These are phyloP conservation scores for Mus pahari DNA, from an alignment of 2,113 vertebrate genomes.

Conservation along the genomic window DNA sequence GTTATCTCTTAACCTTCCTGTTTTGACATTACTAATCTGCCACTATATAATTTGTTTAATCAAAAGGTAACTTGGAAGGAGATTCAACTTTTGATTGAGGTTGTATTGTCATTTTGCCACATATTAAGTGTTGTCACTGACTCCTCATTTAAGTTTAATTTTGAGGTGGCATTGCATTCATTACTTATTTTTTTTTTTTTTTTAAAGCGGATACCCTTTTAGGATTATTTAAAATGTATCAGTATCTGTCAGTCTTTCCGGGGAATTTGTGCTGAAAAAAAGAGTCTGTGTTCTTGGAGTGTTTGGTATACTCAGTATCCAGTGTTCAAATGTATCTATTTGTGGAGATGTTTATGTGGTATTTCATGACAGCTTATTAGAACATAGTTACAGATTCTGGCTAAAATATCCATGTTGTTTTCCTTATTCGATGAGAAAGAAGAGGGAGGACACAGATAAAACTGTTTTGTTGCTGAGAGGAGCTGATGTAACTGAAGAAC, in stretches of 20 bases:
- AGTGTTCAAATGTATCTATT: constrained; percentile 31
- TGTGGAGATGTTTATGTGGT: constrained; percentile 50
- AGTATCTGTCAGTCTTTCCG: constrained; percentile 14
- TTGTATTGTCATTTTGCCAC: constrained; percentile 62
- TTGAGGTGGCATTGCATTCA: constrained; percentile 42
- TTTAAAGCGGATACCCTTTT: neutral
- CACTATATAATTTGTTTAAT: constrained; percentile 65
- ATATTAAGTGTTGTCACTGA: constrained; percentile 61
- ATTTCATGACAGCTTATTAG: constrained; percentile 65
- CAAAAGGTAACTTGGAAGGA: constrained; percentile 63
- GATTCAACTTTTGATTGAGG: constrained; percentile 68
- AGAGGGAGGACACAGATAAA: constrained; percentile 26
- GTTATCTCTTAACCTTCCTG: constrained; percentile 5
- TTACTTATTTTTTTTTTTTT: constrained; percentile 7
- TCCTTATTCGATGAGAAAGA: constrained; percentile 34
- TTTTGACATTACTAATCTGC: constrained; percentile 38
- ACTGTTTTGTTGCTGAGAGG: constrained; percentile 37
- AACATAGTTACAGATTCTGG: constrained; percentile 67
- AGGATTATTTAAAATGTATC: constrained; percentile 53
- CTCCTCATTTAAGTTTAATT: constrained; percentile 63
- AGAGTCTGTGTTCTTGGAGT: constrained; percentile 43
- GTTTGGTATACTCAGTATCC: constrained; percentile 57
- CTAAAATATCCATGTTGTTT: constrained; percentile 12
- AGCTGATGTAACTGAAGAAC: constrained; percentile 47
- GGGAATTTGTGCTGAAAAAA: constrained; percentile 33